Evolutionary conservation across 2,888 invertebrate genomes (phyloP), one percentile per base, ranked within the genome.

Genomic region (Cheilosia urbana): DNA sequence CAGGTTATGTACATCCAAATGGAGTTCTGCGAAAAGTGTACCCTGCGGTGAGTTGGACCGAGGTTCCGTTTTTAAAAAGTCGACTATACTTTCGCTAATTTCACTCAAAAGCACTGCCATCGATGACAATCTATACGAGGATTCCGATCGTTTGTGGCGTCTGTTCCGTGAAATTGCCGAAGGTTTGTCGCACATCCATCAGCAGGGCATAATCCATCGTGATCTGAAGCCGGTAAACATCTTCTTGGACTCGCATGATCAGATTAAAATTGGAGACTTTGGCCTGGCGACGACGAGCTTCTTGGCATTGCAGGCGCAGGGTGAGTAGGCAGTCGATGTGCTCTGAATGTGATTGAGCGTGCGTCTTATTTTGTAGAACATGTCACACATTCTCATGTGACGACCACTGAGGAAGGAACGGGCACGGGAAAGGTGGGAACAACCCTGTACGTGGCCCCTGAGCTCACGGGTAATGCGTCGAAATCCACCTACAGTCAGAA

Each of bases 21-120:
- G 99, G 99, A 99, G 93, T 99, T 98, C 92, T 99, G 99, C 92
- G 99, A 99, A 91, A 98, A 98, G 90, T 97, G 97, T 89, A 99
- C 99, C 0, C 92, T 98, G 37, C 93, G 96, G 91, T 93, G 88
- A 96, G 47, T 24, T 40, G 91, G 89, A 24, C 40, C 57, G 6
- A 11, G 63, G 27, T 34, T 55, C 7, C 2, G 27, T 13, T 47
- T 69, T 53, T 55, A 19, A 63, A n/a, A 30, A 62, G 24, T 45
- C 27, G 17, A 62, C 69, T 15, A 2, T 76, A 49, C 58, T 5
- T 51, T 17, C 7, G 51, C 11, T 72, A 5, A 37, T 45, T 21
- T 5, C 6, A 21, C 15, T 19, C 27, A 68, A 4, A 53, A 94
- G 95, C 89, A 96, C 95, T 84, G 97, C 98, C 2, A 99, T 99